phyloP scores from a whole-genome alignment of 2,113 vertebrate species.

The Hippocampus zosterae region DNA sequence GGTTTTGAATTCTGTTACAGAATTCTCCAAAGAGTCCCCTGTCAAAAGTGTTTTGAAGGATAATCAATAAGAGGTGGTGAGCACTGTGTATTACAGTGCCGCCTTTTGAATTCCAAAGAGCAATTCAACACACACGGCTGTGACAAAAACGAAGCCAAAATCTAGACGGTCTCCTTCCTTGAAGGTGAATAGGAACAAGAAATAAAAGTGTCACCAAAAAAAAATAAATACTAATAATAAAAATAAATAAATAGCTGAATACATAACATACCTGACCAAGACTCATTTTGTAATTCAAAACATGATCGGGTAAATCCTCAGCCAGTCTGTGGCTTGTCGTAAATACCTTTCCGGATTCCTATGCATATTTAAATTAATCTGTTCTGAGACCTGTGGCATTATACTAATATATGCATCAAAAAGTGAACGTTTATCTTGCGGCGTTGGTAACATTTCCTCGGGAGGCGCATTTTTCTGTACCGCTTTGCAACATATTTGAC shows the following conservation, averaged over 20 bases:
- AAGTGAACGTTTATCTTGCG: conserved; percentile 10
- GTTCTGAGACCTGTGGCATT: not conserved
- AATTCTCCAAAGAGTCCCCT: conserved; percentile 31
- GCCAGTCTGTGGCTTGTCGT: conserved; percentile 21
- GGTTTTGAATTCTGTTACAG: conserved; percentile 30
- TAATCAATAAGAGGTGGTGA: conserved; percentile 51
- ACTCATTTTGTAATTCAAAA: conserved; percentile 25
- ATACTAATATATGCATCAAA: conserved; percentile 6
- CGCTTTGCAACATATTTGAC: conserved; percentile 13
- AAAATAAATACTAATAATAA: not conserved
- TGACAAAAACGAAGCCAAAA: conserved; percentile 33
- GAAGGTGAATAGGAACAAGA: conserved; percentile 9
- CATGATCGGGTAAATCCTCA: conserved; percentile 34
- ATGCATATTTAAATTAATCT: conserved; percentile 14
- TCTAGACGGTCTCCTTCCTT: conserved; percentile 5
- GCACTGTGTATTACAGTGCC: conserved; percentile 25
- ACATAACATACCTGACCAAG: conserved; percentile 7
- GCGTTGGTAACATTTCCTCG: conserved; percentile 5
- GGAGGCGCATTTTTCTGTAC: not conserved
- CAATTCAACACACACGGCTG: conserved; percentile 20
- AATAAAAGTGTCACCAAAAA: conserved; percentile 1
- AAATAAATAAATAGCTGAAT: not conserved
- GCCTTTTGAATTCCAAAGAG: conserved; percentile 39
- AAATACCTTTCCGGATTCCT: conserved; percentile 17
- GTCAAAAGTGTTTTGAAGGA: conserved; percentile 44